Base-by-base conservation (phyloP, 2,113 vertebrate genomes). In the Hippoglossus stenolepis region DNA sequence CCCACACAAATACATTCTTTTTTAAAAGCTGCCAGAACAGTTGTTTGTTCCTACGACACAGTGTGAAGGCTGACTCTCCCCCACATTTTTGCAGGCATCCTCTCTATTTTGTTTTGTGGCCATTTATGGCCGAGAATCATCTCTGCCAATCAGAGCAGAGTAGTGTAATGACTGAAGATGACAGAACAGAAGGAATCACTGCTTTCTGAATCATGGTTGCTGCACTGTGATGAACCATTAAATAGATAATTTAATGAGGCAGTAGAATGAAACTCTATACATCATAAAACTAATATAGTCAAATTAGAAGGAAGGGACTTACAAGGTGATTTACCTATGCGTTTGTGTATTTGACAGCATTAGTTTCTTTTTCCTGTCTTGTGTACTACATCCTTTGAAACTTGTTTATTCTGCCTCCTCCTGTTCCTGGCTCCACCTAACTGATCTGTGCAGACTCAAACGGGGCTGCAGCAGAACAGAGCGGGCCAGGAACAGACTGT, bases 11-110 rank as follows among this genome's bases (percentile, higher is more conserved):
- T 60, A 21, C 17, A 69, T 83, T 78, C 23, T 73, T 8, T 3
- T 35, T 43, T 14, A 31, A 70, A 54, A 70, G 64, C 47, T 70
- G 65, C 40, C 51, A 28, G 65, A 66, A 80, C 51, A 64, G 69
- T 82, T 89, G 70, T 88, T 80, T 79, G 56, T 74, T 85, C 79
- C 73, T 74, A 63, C 47, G 77, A 82, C 79, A 82, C 65, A 70
- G 70, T 60, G 43, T 70, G 80, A 83, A 77, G 68, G 62, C 71
- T 65, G 62, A 84, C 56, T 58, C 59, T 83, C n/a, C 15, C 60
- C 65, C 75, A 77, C 65, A 82, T 35, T 85, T 49, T 70, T 70
- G 31, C 47, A 61, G 74, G 56, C 49, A 60, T 47, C 63, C 76
- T 70, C 73, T 72, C 75, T 59, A 71, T 80, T 72, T 26, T 70